These are phyloP conservation scores for Drosophila austrosaltans DNA, from an alignment of 2,888 invertebrate genomes.

Conservation along the genomic window DNA sequence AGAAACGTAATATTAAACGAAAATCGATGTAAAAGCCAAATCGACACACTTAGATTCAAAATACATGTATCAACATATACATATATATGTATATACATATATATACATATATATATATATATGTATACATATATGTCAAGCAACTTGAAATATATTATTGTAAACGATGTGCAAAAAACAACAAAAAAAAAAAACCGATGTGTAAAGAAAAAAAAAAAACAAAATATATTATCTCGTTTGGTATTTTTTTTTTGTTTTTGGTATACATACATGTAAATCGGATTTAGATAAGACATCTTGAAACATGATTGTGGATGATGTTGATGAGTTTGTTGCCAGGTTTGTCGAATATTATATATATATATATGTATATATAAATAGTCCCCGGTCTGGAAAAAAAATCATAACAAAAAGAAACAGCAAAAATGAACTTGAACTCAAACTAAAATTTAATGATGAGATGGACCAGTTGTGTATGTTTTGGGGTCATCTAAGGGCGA, in stretches of 20 bases:
- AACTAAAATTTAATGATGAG: background rate
- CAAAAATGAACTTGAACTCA: constrained; percentile 9
- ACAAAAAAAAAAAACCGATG: constrained; percentile 16
- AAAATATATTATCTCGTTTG: constrained; percentile 18
- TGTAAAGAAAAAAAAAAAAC: constrained; percentile 13
- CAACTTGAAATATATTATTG: constrained; percentile 48
- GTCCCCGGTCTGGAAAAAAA: constrained; percentile 27
- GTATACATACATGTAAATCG: constrained; percentile 43
- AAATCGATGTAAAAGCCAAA: constrained; percentile 15
- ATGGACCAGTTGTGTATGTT: background rate
- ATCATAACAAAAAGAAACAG: constrained; percentile 18
- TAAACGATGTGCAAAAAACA: constrained; percentile 32
- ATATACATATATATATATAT: constrained; percentile 45
- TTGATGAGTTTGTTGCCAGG: constrained; percentile 16
- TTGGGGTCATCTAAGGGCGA: background rate
- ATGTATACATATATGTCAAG: constrained; percentile 34
- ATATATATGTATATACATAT: constrained; percentile 33
- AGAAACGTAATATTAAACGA: background rate
- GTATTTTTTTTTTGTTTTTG: constrained; percentile 21
- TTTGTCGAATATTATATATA: constrained; percentile 16
- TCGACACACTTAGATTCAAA: constrained; percentile 24
- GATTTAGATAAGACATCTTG: constrained; percentile 35
- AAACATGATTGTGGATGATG: constrained; percentile 22
- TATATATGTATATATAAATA: constrained; percentile 18
- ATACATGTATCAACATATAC: constrained; percentile 37